Conservation (phyloP, 2,797 vertebrate genomes). For the Varecia variegata region DNA sequence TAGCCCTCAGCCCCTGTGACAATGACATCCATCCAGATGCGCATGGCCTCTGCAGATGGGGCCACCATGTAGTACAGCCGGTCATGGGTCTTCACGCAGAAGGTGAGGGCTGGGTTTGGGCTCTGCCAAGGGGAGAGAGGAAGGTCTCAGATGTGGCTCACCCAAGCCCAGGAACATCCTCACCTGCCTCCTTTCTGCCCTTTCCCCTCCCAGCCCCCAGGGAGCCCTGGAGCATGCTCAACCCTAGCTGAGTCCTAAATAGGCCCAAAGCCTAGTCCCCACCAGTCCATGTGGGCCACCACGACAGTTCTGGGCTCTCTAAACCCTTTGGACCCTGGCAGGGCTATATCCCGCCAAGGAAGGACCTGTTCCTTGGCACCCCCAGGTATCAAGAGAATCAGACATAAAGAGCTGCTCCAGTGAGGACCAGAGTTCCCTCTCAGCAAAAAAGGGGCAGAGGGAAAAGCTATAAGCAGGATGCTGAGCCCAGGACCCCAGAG, state of each 20-base stretch:
- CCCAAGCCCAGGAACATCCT: background rate
- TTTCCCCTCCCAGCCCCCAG: background rate
- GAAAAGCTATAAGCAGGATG: background rate
- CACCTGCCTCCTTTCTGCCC: background rate
- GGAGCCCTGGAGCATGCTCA: background rate
- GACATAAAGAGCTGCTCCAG: background rate
- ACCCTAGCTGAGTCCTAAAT: background rate
- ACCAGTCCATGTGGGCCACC: background rate
- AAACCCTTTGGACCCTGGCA: no score
- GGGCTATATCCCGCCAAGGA: background rate
- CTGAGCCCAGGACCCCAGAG: background rate
- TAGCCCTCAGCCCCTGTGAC: slow-evolving; percentile 97
- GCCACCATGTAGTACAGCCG: slow-evolving; percentile 98
- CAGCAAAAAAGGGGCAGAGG: background rate
- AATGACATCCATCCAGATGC: slow-evolving; percentile 99
- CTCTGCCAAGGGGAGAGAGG: slow-evolving; percentile 85
- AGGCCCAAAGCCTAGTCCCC: background rate
- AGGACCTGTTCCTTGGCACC: background rate
- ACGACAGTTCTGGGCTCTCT: background rate
- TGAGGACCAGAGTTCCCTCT: background rate
- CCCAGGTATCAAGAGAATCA: background rate
- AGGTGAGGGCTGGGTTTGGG: slow-evolving; percentile 94
- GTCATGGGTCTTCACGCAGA: slow-evolving; percentile 98
- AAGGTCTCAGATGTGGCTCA: background rate
- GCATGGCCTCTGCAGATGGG: slow-evolving; percentile 94